phyloP scores from a whole-genome alignment of 2,888 invertebrate species.

The Philaethria dido region DNA sequence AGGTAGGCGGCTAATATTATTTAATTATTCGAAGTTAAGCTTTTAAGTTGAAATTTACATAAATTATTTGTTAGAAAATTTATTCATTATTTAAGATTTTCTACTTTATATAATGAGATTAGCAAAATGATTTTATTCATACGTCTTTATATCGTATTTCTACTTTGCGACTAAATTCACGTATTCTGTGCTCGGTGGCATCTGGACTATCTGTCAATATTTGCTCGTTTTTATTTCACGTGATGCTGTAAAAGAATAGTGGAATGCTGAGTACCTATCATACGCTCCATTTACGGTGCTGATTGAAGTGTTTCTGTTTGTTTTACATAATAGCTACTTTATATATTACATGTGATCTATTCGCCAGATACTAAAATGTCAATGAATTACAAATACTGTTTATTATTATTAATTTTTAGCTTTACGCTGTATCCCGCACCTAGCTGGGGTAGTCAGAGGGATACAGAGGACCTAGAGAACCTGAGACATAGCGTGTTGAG shows the following conservation, averaged over 20 bases:
- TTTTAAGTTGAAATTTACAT: neutral
- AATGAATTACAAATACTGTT: too few relatives aligned
- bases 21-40: slow-evolving; percentile 12
- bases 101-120: neutral
- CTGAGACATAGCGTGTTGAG: too few relatives aligned
- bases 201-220: neutral
- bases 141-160: neutral
- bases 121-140: neutral
- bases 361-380: too few relatives aligned
- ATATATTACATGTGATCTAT: neutral
- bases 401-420: too few relatives aligned
- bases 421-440: too few relatives aligned
- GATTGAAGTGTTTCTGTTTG: neutral
- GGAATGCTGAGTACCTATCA: neutral
- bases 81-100: neutral
- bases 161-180: too few relatives aligned
- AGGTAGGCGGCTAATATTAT: slow-evolving; percentile 12
- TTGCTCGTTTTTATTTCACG: neutral
- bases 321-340: neutral
- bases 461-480: too few relatives aligned
- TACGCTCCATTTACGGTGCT: neutral
- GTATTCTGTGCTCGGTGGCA: too few relatives aligned
- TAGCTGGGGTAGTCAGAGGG: too few relatives aligned
- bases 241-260: neutral
- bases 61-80: neutral